A percentile compares a stretch with the other conserved stretches of the same genome.
Evolutionary conservation across 2,888 invertebrate genomes (phyloP).

Genomic region (Rhingia rostrata): DNA sequence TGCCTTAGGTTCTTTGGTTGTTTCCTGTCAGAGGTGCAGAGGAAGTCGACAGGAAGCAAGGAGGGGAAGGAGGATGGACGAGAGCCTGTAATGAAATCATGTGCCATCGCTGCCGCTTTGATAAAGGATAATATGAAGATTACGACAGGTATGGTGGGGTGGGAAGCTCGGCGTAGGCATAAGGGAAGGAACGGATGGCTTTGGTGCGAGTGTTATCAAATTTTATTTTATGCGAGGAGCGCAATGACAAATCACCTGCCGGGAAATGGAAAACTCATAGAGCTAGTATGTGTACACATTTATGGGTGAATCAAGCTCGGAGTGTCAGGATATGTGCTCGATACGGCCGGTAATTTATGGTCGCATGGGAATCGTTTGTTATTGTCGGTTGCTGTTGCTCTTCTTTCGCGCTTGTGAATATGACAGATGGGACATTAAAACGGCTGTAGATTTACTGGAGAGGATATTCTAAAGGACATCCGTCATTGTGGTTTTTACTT

Average conservation of each 20-base stretch:
- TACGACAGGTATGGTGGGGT: conserved; percentile 58
- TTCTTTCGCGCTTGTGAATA: conserved; percentile 55
- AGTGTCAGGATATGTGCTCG: conserved; percentile 69
- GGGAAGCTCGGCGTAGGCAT: background rate
- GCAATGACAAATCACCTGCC: conserved; percentile 73
- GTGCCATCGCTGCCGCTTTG: conserved; percentile 53
- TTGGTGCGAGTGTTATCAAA: conserved; percentile 62
- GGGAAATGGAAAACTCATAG: conserved; percentile 64
- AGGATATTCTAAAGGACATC: conserved; percentile 74
- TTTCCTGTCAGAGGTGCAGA: conserved; percentile 59
- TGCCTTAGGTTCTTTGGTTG: conserved; percentile 58
- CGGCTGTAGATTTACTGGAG: conserved; percentile 68
- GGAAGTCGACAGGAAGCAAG: conserved; percentile 34
- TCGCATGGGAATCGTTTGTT: conserved; percentile 58
- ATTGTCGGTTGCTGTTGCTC: conserved; percentile 5
- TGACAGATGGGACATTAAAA: conserved; percentile 73
- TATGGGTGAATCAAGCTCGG: conserved; percentile 61
- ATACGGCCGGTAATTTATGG: conserved; percentile 73
- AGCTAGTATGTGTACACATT: conserved; percentile 53
- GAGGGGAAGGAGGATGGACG: conserved; percentile 18
- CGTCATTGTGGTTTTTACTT: conserved; percentile 70
- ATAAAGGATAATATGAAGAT: conserved; percentile 73
- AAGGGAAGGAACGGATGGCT: background rate
- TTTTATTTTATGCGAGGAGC: conserved; percentile 69
- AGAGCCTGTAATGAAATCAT: conserved; percentile 69